These are phyloP conservation scores for Druon quercuslanigerum DNA, from an alignment of 1,140 invertebrate species.

Conservation along the genomic window DNA sequence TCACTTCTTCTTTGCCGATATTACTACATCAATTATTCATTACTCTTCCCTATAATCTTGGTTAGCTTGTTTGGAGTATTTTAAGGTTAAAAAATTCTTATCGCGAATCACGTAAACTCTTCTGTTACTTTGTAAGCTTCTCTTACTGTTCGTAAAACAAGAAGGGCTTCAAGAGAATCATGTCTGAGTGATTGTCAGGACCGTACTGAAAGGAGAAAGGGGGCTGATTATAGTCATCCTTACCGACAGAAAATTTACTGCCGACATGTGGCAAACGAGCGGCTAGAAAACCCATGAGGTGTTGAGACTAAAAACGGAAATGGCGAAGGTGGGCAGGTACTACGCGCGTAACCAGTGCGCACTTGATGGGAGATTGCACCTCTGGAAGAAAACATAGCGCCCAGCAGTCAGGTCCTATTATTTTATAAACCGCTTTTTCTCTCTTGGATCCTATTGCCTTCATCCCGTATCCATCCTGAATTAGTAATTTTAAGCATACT, in stretches of 20 bases:
- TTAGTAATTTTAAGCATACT: neutral
- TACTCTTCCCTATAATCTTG: too few species aligned
- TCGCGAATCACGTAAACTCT: too few species aligned
- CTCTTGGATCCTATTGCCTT: neutral
- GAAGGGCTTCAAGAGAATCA: too few species aligned
- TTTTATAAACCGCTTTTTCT: conserved; percentile 15
- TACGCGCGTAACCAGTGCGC: neutral
- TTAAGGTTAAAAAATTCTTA: too few species aligned
- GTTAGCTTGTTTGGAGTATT: too few species aligned
- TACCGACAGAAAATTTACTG: neutral
- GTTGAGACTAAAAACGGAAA: conserved; percentile 21
- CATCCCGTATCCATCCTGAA: neutral
- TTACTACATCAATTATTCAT: too few species aligned
- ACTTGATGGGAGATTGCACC: neutral
- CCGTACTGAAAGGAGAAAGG: neutral
- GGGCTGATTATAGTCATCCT: neutral
- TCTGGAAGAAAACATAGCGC: neutral
- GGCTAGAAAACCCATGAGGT: conserved; percentile 7
- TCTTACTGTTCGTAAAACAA: too few species aligned
- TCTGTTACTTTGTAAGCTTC: too few species aligned
- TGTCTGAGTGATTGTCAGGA: neutral
- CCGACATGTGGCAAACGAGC: conserved; percentile 18
- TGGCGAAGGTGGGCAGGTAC: neutral
- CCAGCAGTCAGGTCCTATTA: conserved; percentile 7
- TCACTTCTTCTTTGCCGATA: neutral